Conservation (phyloP, 92 coral and sea anemone genomes). For the Blastomussa wellsi region DNA sequence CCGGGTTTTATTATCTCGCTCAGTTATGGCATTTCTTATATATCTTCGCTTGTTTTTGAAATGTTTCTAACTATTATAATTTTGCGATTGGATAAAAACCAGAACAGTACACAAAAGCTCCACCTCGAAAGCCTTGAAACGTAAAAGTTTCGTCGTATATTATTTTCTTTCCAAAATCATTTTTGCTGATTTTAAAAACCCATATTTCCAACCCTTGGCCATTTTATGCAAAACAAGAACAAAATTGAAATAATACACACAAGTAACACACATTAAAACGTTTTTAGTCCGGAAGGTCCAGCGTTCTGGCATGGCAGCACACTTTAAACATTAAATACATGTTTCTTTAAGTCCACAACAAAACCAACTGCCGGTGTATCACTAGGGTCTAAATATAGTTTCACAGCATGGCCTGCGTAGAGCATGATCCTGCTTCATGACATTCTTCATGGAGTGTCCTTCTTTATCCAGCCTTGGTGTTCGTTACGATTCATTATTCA, state of each 20-base stretch:
- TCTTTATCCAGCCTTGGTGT: not conserved
- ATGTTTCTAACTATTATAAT: not conserved
- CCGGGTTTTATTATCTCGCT: not conserved
- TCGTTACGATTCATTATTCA: not conserved
- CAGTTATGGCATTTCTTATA: not conserved
- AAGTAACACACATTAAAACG: not conserved
- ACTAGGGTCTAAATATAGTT: not conserved
- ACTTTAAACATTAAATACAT: not conserved
- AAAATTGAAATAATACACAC: not conserved
- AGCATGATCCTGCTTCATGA: slow-evolving; percentile 4
- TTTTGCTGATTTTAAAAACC: not conserved
- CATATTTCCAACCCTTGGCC: not conserved
- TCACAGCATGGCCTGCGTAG: not conserved
- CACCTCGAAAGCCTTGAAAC: not conserved
- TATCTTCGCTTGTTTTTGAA: not conserved
- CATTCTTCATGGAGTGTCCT: slow-evolving; percentile 1
- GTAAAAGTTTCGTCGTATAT: not conserved
- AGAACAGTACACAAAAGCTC: not conserved
- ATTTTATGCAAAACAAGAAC: not conserved
- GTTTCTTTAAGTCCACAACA: slow-evolving; percentile 3
- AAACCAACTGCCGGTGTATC: not conserved
- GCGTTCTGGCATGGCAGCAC: not conserved
- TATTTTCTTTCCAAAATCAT: not conserved
- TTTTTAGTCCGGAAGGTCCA: no score
- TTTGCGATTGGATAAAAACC: not conserved